These are phyloP conservation scores for Elachura formosa DNA, from an alignment of 2,113 vertebrate species.

Conservation along the genomic window DNA sequence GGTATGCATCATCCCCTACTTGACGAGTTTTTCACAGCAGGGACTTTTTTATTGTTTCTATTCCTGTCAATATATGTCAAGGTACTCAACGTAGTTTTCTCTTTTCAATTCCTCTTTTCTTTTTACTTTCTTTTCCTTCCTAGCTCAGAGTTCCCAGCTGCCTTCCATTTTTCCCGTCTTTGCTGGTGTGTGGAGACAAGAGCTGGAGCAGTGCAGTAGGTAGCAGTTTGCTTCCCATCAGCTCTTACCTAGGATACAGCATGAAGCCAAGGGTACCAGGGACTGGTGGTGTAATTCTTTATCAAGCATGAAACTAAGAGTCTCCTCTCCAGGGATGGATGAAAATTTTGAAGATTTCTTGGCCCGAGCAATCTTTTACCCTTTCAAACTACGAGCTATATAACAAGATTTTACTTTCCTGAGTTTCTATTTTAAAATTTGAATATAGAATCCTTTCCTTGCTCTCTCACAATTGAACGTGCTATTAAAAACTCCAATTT, in stretches of 20 bases:
- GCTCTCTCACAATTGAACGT: neutral
- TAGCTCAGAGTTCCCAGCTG: neutral
- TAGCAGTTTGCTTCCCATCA: neutral
- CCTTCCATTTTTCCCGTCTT: neutral
- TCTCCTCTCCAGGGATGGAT: neutral
- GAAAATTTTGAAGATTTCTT: neutral
- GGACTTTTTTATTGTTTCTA: neutral
- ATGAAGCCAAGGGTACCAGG: neutral
- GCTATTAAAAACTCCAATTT: neutral
- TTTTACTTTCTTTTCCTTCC: neutral
- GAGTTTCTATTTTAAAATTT: neutral
- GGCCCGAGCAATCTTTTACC: neutral
- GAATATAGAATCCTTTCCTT: neutral
- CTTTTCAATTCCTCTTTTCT: neutral
- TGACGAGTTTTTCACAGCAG: neutral
- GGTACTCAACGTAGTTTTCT: neutral
- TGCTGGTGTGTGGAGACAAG: neutral
- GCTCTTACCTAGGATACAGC: neutral
- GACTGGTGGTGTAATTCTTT: neutral
- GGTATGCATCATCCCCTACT: neutral
- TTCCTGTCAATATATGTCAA: constrained; percentile 1
- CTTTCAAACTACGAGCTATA: neutral
- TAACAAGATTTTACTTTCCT: neutral
- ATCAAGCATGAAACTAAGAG: neutral
- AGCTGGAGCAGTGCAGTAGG: neutral